These are phyloP conservation scores for Phocides pigmalion DNA, from an alignment of 1,140 invertebrate species.

Conservation along the genomic window DNA sequence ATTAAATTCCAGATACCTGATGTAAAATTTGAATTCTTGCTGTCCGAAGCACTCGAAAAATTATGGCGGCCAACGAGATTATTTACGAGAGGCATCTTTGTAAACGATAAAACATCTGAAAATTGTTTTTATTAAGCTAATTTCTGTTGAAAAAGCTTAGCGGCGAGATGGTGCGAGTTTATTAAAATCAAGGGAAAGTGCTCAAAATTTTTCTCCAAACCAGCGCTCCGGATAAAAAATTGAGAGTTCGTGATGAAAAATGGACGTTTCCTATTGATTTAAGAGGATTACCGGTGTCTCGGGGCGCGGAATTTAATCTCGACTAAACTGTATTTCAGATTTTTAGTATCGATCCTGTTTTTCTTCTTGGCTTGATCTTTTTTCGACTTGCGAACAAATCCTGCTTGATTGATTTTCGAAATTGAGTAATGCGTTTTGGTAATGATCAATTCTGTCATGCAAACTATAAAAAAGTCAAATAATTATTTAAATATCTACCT, in stretches of 20 bases:
- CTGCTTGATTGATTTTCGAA: not conserved
- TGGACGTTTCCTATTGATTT: conserved; percentile 37
- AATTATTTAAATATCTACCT: too few relatives aligned
- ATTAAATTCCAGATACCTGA: conserved; percentile 37
- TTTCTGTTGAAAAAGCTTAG: conserved; percentile 33
- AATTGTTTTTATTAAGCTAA: conserved; percentile 38
- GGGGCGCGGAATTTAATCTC: conserved; percentile 12
- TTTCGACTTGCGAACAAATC: not conserved
- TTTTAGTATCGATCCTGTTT: not conserved
- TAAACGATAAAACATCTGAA: conserved; percentile 35
- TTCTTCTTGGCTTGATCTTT: not conserved
- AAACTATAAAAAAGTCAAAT: too few relatives aligned
- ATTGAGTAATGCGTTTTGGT: not conserved
- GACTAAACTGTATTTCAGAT: conserved; percentile 9
- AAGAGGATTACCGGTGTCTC: conserved; percentile 36
- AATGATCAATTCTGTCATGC: too few relatives aligned
- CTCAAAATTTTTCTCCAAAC: conserved; percentile 9
- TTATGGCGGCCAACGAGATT: conserved; percentile 23
- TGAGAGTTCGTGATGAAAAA: conserved; percentile 35
- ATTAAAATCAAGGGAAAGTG: conserved; percentile 36
- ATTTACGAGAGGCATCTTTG: conserved; percentile 32
- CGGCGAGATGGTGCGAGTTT: conserved; percentile 23
- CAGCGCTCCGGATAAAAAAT: conserved; percentile 32
- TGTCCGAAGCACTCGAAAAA: conserved; percentile 29
- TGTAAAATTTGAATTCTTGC: conserved; percentile 34